phyloP scores from a whole-genome alignment of 2,113 vertebrate species.

The Chaetops frenatus region DNA sequence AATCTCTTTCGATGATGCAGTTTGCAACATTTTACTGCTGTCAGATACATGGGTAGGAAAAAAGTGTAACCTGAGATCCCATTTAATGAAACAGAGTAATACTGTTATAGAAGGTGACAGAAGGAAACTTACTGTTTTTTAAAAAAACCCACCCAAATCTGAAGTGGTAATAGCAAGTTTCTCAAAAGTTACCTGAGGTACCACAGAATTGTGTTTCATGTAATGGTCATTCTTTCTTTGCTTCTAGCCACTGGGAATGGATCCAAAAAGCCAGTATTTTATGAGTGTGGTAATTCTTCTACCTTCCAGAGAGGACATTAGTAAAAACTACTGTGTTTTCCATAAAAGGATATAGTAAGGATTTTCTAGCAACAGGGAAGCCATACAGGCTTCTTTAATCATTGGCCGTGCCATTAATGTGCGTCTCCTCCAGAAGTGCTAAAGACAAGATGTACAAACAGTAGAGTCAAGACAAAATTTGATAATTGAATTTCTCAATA shows the following conservation, averaged over 20 bases:
- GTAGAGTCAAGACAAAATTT: background rate
- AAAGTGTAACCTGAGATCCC: background rate
- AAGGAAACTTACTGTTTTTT: background rate
- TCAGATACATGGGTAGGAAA: background rate
- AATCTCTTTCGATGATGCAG: background rate
- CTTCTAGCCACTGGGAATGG: background rate
- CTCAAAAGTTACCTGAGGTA: background rate
- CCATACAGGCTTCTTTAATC: constrained; percentile 95
- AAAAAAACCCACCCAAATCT: background rate
- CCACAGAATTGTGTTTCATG: background rate
- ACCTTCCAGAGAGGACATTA: background rate
- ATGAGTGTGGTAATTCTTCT: background rate
- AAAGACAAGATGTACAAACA: background rate
- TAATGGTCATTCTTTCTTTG: background rate
- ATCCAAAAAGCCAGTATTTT: background rate
- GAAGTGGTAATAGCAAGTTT: background rate
- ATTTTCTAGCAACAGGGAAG: constrained; percentile 92
- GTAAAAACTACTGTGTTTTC: background rate
- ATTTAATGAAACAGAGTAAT: background rate
- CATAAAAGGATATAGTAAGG: constrained; percentile 97
- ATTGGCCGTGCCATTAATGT: constrained; percentile 95
- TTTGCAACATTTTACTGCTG: background rate
- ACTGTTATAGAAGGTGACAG: background rate
- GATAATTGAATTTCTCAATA: background rate
- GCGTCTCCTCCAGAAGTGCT: constrained; percentile 95